phyloP scores from a whole-genome alignment of 2,797 vertebrate species.

The Hippoglossus hippoglossus region DNA sequence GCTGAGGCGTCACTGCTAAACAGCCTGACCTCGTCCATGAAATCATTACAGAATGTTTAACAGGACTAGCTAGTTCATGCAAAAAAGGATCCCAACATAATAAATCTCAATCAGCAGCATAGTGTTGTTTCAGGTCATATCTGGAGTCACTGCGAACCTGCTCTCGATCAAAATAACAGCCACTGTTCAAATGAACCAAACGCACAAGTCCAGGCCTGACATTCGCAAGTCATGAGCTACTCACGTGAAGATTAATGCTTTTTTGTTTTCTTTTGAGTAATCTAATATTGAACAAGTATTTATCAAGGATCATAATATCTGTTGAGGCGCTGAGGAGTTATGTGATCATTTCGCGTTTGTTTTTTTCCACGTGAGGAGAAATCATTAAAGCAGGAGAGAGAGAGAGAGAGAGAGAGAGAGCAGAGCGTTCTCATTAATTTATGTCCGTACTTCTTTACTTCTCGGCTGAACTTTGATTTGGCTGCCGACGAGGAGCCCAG shows the following conservation, averaged over 20 bases:
- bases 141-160: constrained; percentile 69
- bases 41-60: constrained; percentile 59
- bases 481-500: constrained; percentile 31
- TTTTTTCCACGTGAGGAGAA: constrained; percentile 38
- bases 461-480: constrained; percentile 47
- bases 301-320: constrained; percentile 43
- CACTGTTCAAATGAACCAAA: constrained; percentile 77
- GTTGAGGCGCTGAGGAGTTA: constrained; percentile 33
- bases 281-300: constrained; percentile 63
- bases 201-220: constrained; percentile 74
- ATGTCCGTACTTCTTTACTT: constrained; percentile 26
- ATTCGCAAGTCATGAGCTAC: constrained; percentile 46
- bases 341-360: constrained; percentile 21
- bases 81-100: constrained; percentile 63
- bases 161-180: constrained; percentile 75
- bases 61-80: constrained; percentile 66
- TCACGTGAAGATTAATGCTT: constrained; percentile 62
- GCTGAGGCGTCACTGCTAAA: constrained; percentile 41
- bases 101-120: constrained; percentile 72
- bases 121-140: constrained; percentile 76
- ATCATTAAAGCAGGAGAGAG: constrained; percentile 30
- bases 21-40: constrained; percentile 45
- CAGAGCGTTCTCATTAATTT: constrained; percentile 23
- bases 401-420: not conserved
- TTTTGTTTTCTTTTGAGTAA: constrained; percentile 36